A percentile compares a stretch with the other conserved stretches of the same genome.
These are phyloP conservation scores for Procavia capensis DNA, from an alignment of 2,113 vertebrate genomes.

Conservation along the genomic window DNA sequence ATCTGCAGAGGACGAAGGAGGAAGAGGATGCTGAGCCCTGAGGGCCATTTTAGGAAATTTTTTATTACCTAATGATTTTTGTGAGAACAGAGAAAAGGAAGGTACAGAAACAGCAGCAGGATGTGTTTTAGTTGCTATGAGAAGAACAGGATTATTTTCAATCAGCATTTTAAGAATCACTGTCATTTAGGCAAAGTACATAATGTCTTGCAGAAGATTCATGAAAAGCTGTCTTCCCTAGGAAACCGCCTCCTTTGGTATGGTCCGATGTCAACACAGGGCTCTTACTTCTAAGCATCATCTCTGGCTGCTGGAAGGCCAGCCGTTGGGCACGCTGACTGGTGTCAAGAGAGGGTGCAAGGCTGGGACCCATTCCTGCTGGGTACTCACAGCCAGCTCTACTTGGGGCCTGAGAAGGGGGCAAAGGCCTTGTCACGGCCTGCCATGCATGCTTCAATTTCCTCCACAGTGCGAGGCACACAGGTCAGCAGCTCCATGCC, in stretches of 20 bases:
- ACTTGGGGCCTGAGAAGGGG: slow-evolving; percentile 69
- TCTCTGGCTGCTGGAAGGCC: background rate
- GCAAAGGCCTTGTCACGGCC: slow-evolving; percentile 83
- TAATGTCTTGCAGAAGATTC: background rate
- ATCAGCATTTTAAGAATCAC: background rate
- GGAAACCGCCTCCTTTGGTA: background rate
- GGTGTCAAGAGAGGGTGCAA: background rate
- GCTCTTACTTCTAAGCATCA: slow-evolving; percentile 50
- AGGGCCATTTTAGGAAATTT: background rate
- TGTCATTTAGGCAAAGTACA: slow-evolving; percentile 9
- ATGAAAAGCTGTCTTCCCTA: background rate
- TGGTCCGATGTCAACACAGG: background rate
- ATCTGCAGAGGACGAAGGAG: background rate
- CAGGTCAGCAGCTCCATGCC: slow-evolving; percentile 96
- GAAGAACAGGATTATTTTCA: background rate
- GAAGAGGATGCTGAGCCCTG: background rate
- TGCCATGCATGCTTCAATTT: slow-evolving; percentile 96
- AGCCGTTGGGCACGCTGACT: background rate
- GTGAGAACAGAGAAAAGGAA: slow-evolving; percentile 22
- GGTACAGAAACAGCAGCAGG: background rate
- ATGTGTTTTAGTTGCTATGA: background rate
- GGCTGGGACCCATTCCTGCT: background rate
- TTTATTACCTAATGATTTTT: slow-evolving; percentile 69
- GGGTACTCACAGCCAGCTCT: slow-evolving; percentile 20
- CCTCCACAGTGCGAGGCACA: slow-evolving; percentile 95